Evolutionary conservation across 2,888 invertebrate species (phyloP).

Genomic region (Agrotis ipsilon): DNA sequence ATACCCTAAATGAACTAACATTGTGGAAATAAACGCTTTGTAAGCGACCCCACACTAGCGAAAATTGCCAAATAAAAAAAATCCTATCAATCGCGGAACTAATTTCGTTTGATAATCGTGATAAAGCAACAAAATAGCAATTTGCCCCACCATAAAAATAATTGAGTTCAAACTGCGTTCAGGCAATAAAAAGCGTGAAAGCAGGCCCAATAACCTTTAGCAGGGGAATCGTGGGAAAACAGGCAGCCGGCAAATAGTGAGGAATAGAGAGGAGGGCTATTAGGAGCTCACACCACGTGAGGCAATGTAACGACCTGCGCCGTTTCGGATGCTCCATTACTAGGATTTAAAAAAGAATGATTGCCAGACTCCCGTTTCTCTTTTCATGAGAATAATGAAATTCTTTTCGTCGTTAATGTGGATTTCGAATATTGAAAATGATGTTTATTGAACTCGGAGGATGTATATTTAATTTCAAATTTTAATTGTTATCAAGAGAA

Average conservation of each 20-base stretch:
- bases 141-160: conserved; percentile 90
- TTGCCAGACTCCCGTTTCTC: conserved; percentile 58
- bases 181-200: conserved; percentile 91
- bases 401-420: conserved; percentile 38
- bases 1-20: conserved; percentile 47
- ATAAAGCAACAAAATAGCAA: conserved; percentile 91
- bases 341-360: conserved; percentile 74
- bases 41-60: conserved; percentile 54
- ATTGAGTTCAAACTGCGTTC: conserved; percentile 91
- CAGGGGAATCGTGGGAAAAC: conserved; percentile 85
- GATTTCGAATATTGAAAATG: conserved; percentile 45
- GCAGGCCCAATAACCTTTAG: conserved; percentile 90
- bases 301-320: conserved; percentile 82
- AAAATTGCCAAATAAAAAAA: conserved; percentile 74
- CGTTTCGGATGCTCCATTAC: conserved; percentile 81
- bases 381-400: conserved; percentile 63
- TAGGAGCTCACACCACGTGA: conserved; percentile 84
- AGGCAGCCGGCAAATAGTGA: conserved; percentile 86
- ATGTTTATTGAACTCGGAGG: conserved; percentile 31
- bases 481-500: no score
- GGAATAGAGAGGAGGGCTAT: conserved; percentile 86
- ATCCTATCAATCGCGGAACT: conserved; percentile 86
- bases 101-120: conserved; percentile 89
- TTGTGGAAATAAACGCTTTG: conserved; percentile 50
- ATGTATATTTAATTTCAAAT: no score